Evolutionary conservation across 1,140 invertebrate genomes (phyloP).

Genomic region (Notospermus geniculatus): DNA sequence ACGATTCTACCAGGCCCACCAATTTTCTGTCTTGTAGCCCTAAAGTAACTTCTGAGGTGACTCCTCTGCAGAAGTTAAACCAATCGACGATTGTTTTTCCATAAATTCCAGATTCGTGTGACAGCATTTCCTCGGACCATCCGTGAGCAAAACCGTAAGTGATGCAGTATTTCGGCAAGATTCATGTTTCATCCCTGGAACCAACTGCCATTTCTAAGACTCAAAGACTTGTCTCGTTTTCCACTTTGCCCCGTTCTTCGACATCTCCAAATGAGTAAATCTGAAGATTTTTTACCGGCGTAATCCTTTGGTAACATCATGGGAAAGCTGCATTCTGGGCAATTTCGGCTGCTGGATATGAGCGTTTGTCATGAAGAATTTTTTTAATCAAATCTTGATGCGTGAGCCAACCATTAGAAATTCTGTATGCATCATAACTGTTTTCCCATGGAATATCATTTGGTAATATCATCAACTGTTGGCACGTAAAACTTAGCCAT

Average conservation of each 20-base stretch:
- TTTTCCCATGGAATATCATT: too few species aligned
- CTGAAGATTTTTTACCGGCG: background rate
- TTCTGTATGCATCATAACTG: too few species aligned
- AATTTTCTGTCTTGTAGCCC: slow-evolving; percentile 1
- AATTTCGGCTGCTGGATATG: background rate
- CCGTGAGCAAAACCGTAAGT: slow-evolving; percentile 11
- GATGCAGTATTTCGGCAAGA: background rate
- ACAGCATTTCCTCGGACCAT: slow-evolving; percentile 9
- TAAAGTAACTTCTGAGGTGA: background rate
- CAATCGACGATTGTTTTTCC: slow-evolving; percentile 19
- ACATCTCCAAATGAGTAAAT: background rate
- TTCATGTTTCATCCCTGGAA: background rate
- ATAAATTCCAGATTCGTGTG: slow-evolving; percentile 4
- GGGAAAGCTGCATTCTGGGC: background rate
- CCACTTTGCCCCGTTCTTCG: background rate
- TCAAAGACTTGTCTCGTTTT: background rate
- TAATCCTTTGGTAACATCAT: background rate
- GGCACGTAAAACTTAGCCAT: too few species aligned
- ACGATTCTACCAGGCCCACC: slow-evolving; percentile 18
- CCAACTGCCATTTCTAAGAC: background rate
- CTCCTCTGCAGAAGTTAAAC: slow-evolving; percentile 18
- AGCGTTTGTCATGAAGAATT: background rate
- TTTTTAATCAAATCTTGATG: background rate
- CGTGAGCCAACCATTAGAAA: background rate
- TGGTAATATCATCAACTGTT: too few species aligned